Percentiles rank a stretch among this genome's conserved stretches.
Evolutionary conservation across 1,140 invertebrate genomes (phyloP).

Genomic region (Parapsyche elsis): DNA sequence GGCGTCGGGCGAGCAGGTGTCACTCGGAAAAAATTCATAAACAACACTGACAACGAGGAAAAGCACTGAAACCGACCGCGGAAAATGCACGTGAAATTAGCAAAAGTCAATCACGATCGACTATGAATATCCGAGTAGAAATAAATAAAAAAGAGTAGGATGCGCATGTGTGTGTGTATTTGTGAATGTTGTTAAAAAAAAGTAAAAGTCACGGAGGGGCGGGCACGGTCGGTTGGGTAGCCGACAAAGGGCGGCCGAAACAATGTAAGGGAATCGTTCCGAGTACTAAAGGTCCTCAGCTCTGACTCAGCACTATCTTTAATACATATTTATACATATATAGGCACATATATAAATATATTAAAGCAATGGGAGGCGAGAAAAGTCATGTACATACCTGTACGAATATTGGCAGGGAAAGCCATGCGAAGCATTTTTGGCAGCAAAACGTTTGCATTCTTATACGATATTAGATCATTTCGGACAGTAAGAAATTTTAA

Average conservation of each 20-base stretch:
- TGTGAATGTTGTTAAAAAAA: slow-evolving; percentile 24
- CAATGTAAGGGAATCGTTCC: slow-evolving; percentile 41
- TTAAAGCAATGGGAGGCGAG: not conserved
- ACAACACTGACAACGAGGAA: not conserved
- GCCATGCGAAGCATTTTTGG: too few species aligned
- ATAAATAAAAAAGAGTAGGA: too few species aligned
- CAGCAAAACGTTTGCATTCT: too few species aligned
- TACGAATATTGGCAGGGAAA: not conserved
- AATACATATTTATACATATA: slow-evolving; percentile 8
- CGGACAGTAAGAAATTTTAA: too few species aligned
- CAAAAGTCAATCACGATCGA: too few species aligned
- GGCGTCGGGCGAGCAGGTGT: not conserved
- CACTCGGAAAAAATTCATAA: slow-evolving; percentile 5
- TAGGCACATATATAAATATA: not conserved
- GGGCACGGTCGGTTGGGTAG: slow-evolving; percentile 20
- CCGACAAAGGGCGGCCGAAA: slow-evolving; percentile 45
- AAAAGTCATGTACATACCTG: slow-evolving; percentile 15
- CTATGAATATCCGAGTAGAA: too few species aligned
- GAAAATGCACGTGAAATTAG: not conserved
- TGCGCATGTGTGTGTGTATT: not conserved
- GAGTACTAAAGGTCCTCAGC: slow-evolving; percentile 32
- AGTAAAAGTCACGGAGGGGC: slow-evolving; percentile 38
- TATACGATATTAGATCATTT: too few species aligned
- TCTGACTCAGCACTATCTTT: slow-evolving; percentile 37
- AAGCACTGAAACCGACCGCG: too few species aligned